Evolutionary conservation across 2,113 vertebrate species (phyloP), one percentile per base, ranked within the genome.

Genomic region (Ariopsis seemanni): DNA sequence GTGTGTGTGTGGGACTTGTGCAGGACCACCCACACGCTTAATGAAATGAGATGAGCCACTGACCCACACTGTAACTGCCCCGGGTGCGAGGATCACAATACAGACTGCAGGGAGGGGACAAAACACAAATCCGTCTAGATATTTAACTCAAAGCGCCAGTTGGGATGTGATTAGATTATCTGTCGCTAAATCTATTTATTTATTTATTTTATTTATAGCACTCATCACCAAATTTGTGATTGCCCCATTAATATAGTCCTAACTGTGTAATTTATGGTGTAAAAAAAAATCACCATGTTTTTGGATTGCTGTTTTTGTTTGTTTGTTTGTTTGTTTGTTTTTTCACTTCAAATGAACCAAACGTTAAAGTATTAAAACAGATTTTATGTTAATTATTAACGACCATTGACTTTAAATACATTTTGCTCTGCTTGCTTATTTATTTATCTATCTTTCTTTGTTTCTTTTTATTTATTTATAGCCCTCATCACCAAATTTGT

Each of bases 11-110:
- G 57, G 62, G 82, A 86, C 48, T 90, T 87, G 77, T 87, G 63
- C 53, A 48, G 75, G 90, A 90, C 90, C 90, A 90, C 90, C 88
- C 88, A 90, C 89, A 87, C 12, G 81, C 75, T 87, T 87, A 89
- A 86, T 79, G 85, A 81, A 90, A 88, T 87, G 74, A 90, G 85
- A 87, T 57, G 72, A 90, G 83, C 77, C 88, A 82, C 74, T 90
- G 83, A 90, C 87, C 88, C 87, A 85, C 85, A 85, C 82, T 85
- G 85, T 87, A 89, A 90, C 84, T 79, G 74, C 72, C 75, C 79
- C 12, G 71, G n/a, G 82, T 83, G 74, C 48, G 57, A 81, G 87
- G 75, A 85, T 77, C 52, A 86, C 85, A 90, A 88, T 84, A 50
- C 71, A 86, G 34, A 77, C 50, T 75, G 67, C 27, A 58, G 55